phyloP scores from a whole-genome alignment of 2,888 invertebrate species.

The Drosophila ustulata region DNA sequence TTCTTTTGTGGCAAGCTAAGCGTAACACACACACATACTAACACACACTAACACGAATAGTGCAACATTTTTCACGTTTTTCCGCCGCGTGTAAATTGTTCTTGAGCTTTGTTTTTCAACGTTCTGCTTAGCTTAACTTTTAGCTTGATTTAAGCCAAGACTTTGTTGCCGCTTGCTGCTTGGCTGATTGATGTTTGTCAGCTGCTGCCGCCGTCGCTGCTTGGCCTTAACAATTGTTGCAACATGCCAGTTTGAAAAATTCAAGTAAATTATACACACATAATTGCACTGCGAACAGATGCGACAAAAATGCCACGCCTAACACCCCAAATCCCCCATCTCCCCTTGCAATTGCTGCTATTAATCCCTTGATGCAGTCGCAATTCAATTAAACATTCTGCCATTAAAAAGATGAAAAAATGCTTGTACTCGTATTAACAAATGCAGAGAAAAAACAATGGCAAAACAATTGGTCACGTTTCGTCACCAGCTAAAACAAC shows the following conservation, averaged over 20 bases:
- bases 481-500: constrained; percentile 57
- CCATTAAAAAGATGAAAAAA: constrained; percentile 42
- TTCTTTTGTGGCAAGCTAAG: constrained; percentile 76
- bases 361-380: constrained; percentile 23
- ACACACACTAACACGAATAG: constrained; percentile 3
- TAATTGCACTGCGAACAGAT: constrained; percentile 64
- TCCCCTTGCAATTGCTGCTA: background rate
- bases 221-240: constrained; percentile 71
- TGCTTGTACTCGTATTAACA: constrained; percentile 35
- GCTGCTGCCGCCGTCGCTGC: no score
- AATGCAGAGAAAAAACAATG: constrained; percentile 42
- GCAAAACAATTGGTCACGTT: constrained; percentile 71
- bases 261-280: constrained; percentile 70
- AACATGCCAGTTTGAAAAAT: constrained; percentile 62
- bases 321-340: background rate
- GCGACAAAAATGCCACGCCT: constrained; percentile 51
- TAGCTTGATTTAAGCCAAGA: constrained; percentile 56
- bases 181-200: constrained; percentile 73
- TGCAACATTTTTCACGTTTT: constrained; percentile 75
- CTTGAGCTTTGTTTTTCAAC: constrained; percentile 58
- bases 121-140: constrained; percentile 76
- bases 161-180: constrained; percentile 19
- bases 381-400: constrained; percentile 77
- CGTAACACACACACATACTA: constrained; percentile 56
- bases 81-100: constrained; percentile 69